These are phyloP conservation scores for Rhynchotus rufescens DNA, from an alignment of 2,797 vertebrate genomes.

Conservation along the genomic window DNA sequence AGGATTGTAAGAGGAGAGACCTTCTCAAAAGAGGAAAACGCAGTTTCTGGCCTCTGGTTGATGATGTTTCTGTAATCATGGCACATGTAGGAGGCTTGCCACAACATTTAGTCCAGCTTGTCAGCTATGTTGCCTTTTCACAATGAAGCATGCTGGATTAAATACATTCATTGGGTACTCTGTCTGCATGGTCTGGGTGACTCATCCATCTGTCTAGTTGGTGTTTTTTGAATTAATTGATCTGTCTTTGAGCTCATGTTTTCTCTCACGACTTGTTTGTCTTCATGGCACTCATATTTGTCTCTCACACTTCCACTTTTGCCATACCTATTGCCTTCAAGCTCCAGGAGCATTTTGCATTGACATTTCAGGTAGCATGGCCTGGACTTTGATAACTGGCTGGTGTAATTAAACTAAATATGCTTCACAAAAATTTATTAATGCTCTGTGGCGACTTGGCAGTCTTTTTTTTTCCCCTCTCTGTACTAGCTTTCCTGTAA, in stretches of 20 bases:
- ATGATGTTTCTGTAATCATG: not conserved
- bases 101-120: not conserved
- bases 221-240: slow-evolving; percentile 41
- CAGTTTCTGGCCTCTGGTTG: not conserved
- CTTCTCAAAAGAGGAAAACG: not conserved
- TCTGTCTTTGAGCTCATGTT: slow-evolving; percentile 35
- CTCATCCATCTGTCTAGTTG: slow-evolving; percentile 54
- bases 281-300: slow-evolving; percentile 8
- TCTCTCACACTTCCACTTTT: slow-evolving; percentile 17
- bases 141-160: not conserved
- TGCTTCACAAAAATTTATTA: slow-evolving; percentile 1
- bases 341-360: not conserved
- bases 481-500: not conserved
- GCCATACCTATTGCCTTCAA: not conserved
- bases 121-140: not conserved
- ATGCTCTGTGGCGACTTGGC: not conserved
- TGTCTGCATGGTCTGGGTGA: not conserved
- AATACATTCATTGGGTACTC: not conserved
- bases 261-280: slow-evolving; percentile 46
- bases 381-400: not conserved
- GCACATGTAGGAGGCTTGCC: not conserved
- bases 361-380: slow-evolving; percentile 42
- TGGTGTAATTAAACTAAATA: slow-evolving; percentile 14
- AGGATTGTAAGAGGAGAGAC: not conserved
- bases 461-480: not conserved